Evolutionary conservation across 2,888 invertebrate genomes (phyloP).

Genomic region (Eudemis profundana): DNA sequence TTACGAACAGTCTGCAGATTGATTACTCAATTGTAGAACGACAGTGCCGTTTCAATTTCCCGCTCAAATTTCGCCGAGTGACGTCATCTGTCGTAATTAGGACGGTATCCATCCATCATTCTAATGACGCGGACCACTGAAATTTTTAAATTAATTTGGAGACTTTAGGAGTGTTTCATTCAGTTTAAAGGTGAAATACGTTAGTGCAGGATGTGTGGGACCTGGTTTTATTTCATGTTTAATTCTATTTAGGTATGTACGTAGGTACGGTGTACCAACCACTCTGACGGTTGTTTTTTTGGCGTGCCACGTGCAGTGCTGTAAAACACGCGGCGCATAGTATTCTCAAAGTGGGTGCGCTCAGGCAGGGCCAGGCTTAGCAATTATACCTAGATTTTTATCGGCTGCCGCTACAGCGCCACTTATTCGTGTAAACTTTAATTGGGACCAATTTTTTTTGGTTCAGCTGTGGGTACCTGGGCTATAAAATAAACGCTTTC

Average conservation of each 20-base stretch:
- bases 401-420: conserved; percentile 53
- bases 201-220: neutral
- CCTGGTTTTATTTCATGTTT: neutral
- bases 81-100: conserved; percentile 70
- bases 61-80: conserved; percentile 57
- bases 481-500: conserved; percentile 20
- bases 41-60: conserved; percentile 53
- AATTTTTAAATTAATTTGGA: conserved; percentile 24
- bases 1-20: conserved; percentile 42
- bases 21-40: conserved; percentile 45
- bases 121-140: conserved; percentile 59
- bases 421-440: conserved; percentile 72
- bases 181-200: conserved; percentile 8
- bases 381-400: conserved; percentile 62
- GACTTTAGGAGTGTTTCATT: conserved; percentile 7
- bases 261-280: neutral
- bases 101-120: conserved; percentile 68
- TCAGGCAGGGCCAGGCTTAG: conserved; percentile 53
- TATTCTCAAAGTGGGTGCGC: conserved; percentile 48
- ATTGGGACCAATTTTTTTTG: conserved; percentile 72
- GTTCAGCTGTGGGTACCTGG: conserved; percentile 46
- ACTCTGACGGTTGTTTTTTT: conserved; percentile 9
- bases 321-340: conserved; percentile 52
- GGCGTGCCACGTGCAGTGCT: conserved; percentile 34
- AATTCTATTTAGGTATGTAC: conserved; percentile 10